A percentile compares a stretch with the other conserved stretches of the same genome.
Conservation (phyloP, 2,888 invertebrate species). For the Platerodrilus igneus region DNA sequence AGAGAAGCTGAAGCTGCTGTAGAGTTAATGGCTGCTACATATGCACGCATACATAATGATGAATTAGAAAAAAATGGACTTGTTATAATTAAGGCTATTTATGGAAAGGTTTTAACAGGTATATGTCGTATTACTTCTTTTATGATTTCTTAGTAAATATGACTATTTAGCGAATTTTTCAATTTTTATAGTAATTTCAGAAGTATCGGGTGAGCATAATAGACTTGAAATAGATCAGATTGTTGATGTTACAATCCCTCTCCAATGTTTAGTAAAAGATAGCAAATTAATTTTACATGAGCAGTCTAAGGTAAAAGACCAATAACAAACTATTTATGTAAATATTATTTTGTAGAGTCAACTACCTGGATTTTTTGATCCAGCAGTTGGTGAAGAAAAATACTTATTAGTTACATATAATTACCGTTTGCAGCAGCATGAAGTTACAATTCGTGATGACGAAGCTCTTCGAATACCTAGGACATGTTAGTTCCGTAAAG, state of each 20-base stretch:
- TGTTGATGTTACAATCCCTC: slow-evolving; percentile 86
- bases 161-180: not conserved
- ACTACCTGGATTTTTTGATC: slow-evolving; percentile 95
- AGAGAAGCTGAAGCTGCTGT: slow-evolving; percentile 82
- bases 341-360: slow-evolving; percentile 65
- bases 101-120: slow-evolving; percentile 61
- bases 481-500: slow-evolving; percentile 53
- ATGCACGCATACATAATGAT: slow-evolving; percentile 72
- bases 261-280: slow-evolving; percentile 91
- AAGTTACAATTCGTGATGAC: slow-evolving; percentile 72
- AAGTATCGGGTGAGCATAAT: slow-evolving; percentile 29
- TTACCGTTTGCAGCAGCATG: slow-evolving; percentile 74
- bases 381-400: slow-evolving; percentile 90
- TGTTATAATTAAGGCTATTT: slow-evolving; percentile 77
- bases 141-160: not conserved
- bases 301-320: slow-evolving; percentile 79
- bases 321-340: slow-evolving; percentile 4
- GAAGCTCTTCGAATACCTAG: slow-evolving; percentile 77
- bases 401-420: slow-evolving; percentile 79
- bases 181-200: slow-evolving; percentile 18
- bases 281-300: slow-evolving; percentile 82
- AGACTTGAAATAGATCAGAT: slow-evolving; percentile 47
- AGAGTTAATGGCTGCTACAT: slow-evolving; percentile 88
- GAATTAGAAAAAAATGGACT: slow-evolving; percentile 82
- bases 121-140: too few relatives aligned